phyloP scores from a whole-genome alignment of 2,113 vertebrate genomes.

The Psephotus haematonotus region DNA sequence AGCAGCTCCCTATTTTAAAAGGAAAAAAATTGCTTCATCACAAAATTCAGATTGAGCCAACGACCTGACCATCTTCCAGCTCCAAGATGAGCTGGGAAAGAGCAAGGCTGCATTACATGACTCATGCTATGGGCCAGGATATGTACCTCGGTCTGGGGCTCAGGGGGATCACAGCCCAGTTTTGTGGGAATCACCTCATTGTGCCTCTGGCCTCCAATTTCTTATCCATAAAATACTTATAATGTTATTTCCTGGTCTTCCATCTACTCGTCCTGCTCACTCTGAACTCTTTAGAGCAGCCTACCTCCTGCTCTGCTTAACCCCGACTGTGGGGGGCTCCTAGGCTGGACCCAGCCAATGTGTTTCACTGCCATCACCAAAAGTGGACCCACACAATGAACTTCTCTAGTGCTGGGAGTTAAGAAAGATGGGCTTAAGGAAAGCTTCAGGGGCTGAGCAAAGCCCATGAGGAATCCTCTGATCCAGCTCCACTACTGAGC shows the following conservation, averaged over 20 bases:
- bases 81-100: fast-evolving
- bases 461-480: not conserved
- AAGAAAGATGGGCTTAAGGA: not conserved
- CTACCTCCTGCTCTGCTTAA: not conserved
- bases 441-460: not conserved
- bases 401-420: not conserved
- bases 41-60: not conserved
- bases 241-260: not conserved
- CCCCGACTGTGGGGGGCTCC: fast-evolving
- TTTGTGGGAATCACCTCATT: not conserved
- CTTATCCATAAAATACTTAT: not conserved
- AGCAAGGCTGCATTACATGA: not conserved
- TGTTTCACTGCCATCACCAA: fast-evolving
- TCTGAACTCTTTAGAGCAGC: not conserved
- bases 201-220: not conserved
- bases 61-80: not conserved
- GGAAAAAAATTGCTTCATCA: not conserved
- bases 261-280: not conserved
- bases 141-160: fast-evolving
- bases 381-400: fast-evolving
- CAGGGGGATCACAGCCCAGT: not conserved
- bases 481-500: not conserved
- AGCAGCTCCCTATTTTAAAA: not conserved
- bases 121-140: fast-evolving
- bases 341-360: fast-evolving